A percentile compares a stretch with the other conserved stretches of the same genome.
Conservation (phyloP, 2,888 invertebrate genomes). For the Tenthredo amoena region DNA sequence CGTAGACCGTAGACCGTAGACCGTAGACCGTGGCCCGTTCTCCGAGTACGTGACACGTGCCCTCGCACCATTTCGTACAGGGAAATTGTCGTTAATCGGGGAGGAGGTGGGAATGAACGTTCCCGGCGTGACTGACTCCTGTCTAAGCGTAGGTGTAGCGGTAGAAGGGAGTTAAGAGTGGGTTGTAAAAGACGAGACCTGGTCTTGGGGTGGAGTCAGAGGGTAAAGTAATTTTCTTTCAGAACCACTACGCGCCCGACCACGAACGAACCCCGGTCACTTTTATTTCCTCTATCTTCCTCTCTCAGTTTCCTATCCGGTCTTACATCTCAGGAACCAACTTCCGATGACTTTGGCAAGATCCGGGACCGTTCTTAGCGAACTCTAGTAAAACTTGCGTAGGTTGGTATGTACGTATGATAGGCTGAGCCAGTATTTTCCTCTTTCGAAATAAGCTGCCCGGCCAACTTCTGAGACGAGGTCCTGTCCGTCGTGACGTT, state of each 20-base stretch:
- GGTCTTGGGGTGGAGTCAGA: constrained; percentile 4
- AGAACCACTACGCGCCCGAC: constrained; percentile 29
- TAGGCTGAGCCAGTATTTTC: constrained; percentile 7
- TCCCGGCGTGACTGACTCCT: constrained; percentile 40
- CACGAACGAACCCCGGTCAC: constrained; percentile 39
- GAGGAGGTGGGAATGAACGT: constrained; percentile 43
- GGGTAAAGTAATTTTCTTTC: constrained; percentile 51
- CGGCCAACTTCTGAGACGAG: constrained; percentile 4
- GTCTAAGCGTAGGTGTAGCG: constrained; percentile 7
- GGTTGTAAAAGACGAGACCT: constrained; percentile 48
- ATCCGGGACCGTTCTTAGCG: background rate
- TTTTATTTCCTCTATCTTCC: constrained; percentile 48
- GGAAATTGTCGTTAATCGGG: constrained; percentile 49
- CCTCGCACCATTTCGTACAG: constrained; percentile 32
- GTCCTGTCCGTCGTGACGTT: constrained; percentile 26
- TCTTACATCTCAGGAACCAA: constrained; percentile 31
- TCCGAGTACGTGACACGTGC: constrained; percentile 49
- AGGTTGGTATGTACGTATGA: background rate
- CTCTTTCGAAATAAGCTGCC: constrained; percentile 3
- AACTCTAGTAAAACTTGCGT: constrained; percentile 37
- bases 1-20: background rate
- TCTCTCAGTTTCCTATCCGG: constrained; percentile 3
- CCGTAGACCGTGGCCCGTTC: constrained; percentile 33
- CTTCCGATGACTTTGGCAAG: constrained; percentile 46
- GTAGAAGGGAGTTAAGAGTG: constrained; percentile 33